Evolutionary conservation across 2,888 invertebrate species (phyloP), one percentile per base, ranked within the genome.

Genomic region (Mesoligia furuncula): DNA sequence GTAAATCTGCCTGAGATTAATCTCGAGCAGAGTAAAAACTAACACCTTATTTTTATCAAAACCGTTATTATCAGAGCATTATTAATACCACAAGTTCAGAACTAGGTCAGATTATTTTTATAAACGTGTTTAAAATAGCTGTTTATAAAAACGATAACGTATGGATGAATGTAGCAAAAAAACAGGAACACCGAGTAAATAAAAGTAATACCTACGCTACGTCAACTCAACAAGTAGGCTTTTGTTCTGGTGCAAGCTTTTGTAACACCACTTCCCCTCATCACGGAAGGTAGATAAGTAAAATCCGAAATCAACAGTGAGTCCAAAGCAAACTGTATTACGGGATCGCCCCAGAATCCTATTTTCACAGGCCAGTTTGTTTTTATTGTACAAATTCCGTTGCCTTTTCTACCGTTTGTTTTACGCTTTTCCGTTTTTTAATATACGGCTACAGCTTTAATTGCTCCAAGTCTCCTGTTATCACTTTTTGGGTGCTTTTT

Each of bases 341-440:
- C 79, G 83, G 71, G 79, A 87, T 87, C 87, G 86, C 80, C 81
- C 81, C 86, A 69, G 83, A 83, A 88, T 88, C 86, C 87, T 86
- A 88, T 90, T 91, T 88, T 83, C 81, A 75, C 86, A 78, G 86
- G 78, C 85, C 85, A 89, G 84, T 90, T 90, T 89, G 89, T 89
- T 89, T 90, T 91, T 91, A 90, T 89, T 90, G 88, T 82, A 80
- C 85, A 84, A 87, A 88, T 86, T 87, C 86, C 85, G 79, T 85
- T 87, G 85, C 86, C 85, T 85, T 85, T 83, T 69, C 79, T 73
- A 65, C 84, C 79, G 76, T 83, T 87, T 85, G 85, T 80, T 88
- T 85, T 78, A 88, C 87, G 83, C 79, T 85, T 87, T 85, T 83
- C 80, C 84, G 85, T 87, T 85, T 84, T 84, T 85, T 85, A 81